Base-by-base conservation (phyloP, 2,797 vertebrate species). In the Ptychobarbus kaznakovi region DNA sequence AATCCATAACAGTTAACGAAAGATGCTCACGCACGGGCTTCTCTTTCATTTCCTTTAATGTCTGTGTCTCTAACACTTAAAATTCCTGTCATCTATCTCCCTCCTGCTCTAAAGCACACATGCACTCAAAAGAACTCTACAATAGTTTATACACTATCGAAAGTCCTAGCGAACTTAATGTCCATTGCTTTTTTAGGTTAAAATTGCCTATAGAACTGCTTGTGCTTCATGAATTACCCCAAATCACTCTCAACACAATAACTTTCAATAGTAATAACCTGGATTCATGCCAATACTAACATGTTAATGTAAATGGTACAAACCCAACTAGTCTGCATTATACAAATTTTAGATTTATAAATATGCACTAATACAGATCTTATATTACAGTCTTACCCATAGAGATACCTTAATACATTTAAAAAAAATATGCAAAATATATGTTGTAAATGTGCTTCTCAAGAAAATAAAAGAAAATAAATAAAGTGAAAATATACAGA, bases 1-100 rank as follows among this genome's bases (percentile, higher is more conserved):
- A 94, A 94, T 95, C 94, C 89, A 94, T 93, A 94, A 91, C 91
- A 92, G 93, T 94, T 94, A 94, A 90, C 88, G 87, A 90, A 94
- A 93, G 90, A 93, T 92, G 92, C 91, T 82, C 89, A 92, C 87
- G 90, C 91, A 68, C 87, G 87, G 86, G 90, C 70, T 91, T 93
- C 90, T 70, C 51, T 81, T 75, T 20, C 46, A 81, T 82, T 78
- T 75, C 40, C 84, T 87, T 80, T 83, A 87, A 84, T 77, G 53
- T 76, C 87, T 79, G 84, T 87, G 70, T 86, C 81, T 81, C 42
- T 49, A 66, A 80, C 56, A n/a, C 58, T 84, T 78, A 83, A 51
- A 70, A 68, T 40, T 69, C 38, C 15, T 72, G 75, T 72, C 83
- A 85, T 79, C 83, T 85, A 46, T 65, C 66, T 61, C 25, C 25